phyloP scores from a whole-genome alignment of 2,888 invertebrate genomes.

The Dasysyrphus albostriatus region DNA sequence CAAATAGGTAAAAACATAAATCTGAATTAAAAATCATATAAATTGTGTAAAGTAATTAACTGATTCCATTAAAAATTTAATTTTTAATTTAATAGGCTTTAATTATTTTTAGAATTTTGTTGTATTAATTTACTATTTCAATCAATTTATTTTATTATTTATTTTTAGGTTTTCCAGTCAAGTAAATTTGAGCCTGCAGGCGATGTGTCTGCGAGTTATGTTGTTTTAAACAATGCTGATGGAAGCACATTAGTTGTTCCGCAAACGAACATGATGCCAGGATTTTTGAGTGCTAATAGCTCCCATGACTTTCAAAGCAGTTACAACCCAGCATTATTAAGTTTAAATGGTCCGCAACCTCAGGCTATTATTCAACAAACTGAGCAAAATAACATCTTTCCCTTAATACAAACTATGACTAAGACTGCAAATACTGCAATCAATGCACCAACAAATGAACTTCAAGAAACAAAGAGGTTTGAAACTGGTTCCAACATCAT shows the following conservation, averaged over 20 bases:
- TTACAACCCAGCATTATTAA: conserved; percentile 33
- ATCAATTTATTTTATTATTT: conserved; percentile 78
- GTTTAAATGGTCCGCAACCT: conserved; percentile 8
- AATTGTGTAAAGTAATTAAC: too few relatives aligned
- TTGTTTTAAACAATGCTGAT: conserved; percentile 88
- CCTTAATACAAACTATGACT: conserved; percentile 37
- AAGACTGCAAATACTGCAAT: conserved; percentile 18
- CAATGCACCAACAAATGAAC: conserved; percentile 6
- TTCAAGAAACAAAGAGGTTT: conserved; percentile 13
- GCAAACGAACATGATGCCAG: conserved; percentile 81
- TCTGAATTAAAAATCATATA: too few relatives aligned
- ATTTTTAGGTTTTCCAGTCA: conserved; percentile 89
- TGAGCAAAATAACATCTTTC: conserved; percentile 20
- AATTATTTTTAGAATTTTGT: too few relatives aligned
- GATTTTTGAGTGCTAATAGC: conserved; percentile 32
- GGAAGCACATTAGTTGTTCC: conserved; percentile 69
- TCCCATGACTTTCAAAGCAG: conserved; percentile 26
- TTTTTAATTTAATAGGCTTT: too few relatives aligned
- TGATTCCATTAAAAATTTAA: too few relatives aligned
- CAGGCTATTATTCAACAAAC: conserved; percentile 36
- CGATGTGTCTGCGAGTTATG: conserved; percentile 89
- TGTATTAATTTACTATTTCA: not conserved
- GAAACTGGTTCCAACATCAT: not conserved
- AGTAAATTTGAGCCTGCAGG: conserved; percentile 93
- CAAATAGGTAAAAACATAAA: too few relatives aligned